These are phyloP conservation scores for Isoperla grammatica DNA, from an alignment of 2,888 invertebrate species.

Conservation along the genomic window DNA sequence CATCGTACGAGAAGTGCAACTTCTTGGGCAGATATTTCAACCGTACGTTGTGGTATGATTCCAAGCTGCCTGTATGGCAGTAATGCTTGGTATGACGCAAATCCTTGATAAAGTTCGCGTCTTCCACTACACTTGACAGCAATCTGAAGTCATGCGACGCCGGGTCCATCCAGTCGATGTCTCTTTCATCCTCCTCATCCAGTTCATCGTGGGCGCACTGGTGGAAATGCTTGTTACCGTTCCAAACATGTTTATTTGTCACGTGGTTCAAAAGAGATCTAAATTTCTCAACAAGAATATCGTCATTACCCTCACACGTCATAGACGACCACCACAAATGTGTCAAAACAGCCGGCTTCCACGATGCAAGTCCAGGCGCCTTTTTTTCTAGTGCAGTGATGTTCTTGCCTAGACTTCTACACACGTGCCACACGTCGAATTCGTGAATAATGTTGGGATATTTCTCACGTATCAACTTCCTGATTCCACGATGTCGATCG, in stretches of 20 bases:
- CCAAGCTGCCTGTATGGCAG: neutral
- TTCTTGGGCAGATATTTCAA: slow-evolving; percentile 4
- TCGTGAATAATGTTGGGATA: no score
- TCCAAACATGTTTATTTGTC: neutral
- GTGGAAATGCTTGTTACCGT: neutral
- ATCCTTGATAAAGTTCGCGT: neutral
- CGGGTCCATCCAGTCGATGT: neutral
- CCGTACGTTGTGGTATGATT: no score
- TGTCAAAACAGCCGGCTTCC: no score
- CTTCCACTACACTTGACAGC: neutral
- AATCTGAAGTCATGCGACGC: neutral
- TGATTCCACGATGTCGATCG: no score
- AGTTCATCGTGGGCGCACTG: neutral
- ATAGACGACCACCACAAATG: no score
- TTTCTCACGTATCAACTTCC: no score
- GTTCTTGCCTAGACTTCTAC: no score
- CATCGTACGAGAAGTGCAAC: neutral
- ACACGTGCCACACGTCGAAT: no score
- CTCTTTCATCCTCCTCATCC: neutral
- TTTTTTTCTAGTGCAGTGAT: no score
- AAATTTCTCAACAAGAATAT: neutral
- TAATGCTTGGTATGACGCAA: neutral
- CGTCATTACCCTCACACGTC: no score
- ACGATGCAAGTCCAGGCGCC: no score
- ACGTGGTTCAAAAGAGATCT: neutral